Percentiles rank a stretch among this genome's conserved stretches.
These are phyloP conservation scores for Doris montereyensis DNA, from an alignment of 2,888 invertebrate species.

Conservation along the genomic window DNA sequence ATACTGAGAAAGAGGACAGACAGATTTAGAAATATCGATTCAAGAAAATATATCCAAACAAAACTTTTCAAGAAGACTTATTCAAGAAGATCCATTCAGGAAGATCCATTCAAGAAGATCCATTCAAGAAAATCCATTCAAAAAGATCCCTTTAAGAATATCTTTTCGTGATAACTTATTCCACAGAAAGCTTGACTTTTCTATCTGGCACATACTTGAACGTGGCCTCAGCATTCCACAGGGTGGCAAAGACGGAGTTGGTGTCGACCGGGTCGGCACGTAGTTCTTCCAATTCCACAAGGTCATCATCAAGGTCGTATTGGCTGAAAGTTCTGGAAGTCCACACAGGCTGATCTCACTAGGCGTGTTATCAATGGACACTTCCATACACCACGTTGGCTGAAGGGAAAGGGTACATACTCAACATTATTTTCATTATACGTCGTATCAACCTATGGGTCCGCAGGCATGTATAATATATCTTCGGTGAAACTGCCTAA, in stretches of 20 bases:
- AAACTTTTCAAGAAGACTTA: too few species aligned
- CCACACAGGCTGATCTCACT: constrained; percentile 48
- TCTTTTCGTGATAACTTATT: background rate
- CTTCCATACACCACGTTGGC: constrained; percentile 51
- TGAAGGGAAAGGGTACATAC: constrained; percentile 35
- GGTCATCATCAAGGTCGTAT: constrained; percentile 49
- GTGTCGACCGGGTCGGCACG: constrained; percentile 35
- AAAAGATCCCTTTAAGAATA: background rate
- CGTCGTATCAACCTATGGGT: too few species aligned
- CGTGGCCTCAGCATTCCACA: constrained; percentile 22
- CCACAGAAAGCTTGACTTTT: background rate
- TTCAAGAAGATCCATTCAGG: background rate
- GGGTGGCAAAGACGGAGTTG: background rate
- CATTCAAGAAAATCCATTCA: background rate
- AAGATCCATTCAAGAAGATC: background rate
- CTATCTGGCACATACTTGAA: constrained; percentile 14
- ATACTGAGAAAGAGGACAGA: too few species aligned
- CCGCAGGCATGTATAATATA: too few species aligned
- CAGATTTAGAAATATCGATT: too few species aligned
- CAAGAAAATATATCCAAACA: too few species aligned
- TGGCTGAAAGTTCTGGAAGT: constrained; percentile 45
- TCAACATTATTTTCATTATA: too few species aligned
- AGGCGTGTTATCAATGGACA: constrained; percentile 44
- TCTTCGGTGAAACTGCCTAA: too few species aligned
- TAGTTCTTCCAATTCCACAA: constrained; percentile 55